A percentile compares a stretch with the other conserved stretches of the same genome.
Conservation (phyloP, 2,113 vertebrate species). For the Andinoacara biseriatus region DNA sequence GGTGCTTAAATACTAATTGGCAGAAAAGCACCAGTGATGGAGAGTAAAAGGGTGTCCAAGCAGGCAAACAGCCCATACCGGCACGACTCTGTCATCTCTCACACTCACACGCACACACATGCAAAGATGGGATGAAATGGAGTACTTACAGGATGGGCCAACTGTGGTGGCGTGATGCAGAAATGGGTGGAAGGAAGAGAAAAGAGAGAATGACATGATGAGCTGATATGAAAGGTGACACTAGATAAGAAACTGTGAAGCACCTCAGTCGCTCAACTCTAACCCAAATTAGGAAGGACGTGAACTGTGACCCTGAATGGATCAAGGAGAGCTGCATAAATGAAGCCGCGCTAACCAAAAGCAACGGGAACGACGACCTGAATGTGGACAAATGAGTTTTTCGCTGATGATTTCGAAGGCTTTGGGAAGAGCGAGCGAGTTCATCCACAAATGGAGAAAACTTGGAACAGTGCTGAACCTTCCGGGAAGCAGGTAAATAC, state of each 20-base stretch:
- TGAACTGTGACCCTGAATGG: neutral
- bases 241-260: neutral
- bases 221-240: slow-evolving; percentile 18
- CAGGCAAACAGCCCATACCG: neutral
- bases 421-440: neutral
- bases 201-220: slow-evolving; percentile 63
- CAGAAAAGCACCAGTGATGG: neutral
- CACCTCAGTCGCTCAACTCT: neutral
- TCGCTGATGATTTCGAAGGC: neutral
- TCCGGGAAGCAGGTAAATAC: too few species aligned
- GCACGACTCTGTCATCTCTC: neutral
- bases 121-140: slow-evolving; percentile 82
- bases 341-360: neutral
- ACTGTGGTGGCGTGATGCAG: slow-evolving; percentile 79
- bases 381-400: neutral
- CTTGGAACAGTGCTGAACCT: neutral
- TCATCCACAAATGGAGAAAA: neutral
- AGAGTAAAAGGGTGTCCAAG: neutral
- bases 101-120: slow-evolving; percentile 32
- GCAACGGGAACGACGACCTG: neutral
- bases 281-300: neutral
- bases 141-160: slow-evolving; percentile 85
- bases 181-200: slow-evolving; percentile 54
- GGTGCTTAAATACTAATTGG: neutral
- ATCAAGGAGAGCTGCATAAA: neutral